Conservation (phyloP, 2,113 vertebrate genomes). For the Pelecanus crispus region DNA sequence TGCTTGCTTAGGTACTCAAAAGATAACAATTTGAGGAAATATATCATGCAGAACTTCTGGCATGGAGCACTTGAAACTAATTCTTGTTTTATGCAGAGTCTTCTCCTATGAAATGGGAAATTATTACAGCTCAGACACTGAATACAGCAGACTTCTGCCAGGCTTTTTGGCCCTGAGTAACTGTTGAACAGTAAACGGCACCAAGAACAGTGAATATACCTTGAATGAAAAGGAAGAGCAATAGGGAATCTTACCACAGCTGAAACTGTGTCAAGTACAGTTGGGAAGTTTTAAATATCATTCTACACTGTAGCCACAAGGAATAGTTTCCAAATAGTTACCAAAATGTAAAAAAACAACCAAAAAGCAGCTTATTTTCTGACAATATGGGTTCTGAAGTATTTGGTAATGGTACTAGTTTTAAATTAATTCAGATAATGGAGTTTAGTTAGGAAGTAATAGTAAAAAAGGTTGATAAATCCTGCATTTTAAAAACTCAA, state of each 20-base stretch:
- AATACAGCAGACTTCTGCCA: not conserved
- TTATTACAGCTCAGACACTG: not conserved
- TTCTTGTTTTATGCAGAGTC: not conserved
- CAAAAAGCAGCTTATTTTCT: not conserved
- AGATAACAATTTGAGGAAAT: not conserved
- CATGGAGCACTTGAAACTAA: not conserved
- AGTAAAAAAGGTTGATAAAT: not conserved
- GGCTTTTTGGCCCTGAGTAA: not conserved
- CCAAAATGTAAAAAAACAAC: not conserved
- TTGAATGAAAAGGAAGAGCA: not conserved
- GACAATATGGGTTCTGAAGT: not conserved
- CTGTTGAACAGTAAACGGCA: not conserved
- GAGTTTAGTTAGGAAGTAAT: not conserved
- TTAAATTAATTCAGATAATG: not conserved
- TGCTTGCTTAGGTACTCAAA: not conserved
- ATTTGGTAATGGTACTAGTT: not conserved
- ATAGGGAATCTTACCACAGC: not conserved
- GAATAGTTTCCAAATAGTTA: not conserved
- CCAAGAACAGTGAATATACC: not conserved
- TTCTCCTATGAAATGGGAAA: not conserved
- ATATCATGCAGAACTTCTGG: not conserved
- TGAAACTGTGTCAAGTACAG: not conserved
- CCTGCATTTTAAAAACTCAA: not conserved
- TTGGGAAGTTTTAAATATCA: not conserved
- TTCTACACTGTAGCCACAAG: not conserved